Conservation (phyloP, 2,113 vertebrate species). For the Myotis davidii region DNA sequence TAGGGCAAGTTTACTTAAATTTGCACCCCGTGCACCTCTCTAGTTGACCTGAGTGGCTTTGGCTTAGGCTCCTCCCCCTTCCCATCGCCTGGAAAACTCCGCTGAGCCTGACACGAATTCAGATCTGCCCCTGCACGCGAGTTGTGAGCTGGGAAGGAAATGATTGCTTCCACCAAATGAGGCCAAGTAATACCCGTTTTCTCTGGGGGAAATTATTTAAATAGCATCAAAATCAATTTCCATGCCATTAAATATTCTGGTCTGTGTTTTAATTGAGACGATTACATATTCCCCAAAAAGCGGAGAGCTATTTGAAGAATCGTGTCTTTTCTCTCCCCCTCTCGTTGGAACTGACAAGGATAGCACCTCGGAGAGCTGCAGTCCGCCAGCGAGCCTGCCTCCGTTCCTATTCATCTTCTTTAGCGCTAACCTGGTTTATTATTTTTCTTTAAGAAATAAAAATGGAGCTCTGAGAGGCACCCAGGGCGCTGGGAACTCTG, state of each 20-base stretch:
- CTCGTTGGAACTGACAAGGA: background rate
- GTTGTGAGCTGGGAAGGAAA: slow-evolving; percentile 48
- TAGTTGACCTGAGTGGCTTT: background rate
- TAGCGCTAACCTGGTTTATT: slow-evolving; percentile 45
- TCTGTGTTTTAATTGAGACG: slow-evolving; percentile 79
- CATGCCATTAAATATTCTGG: slow-evolving; percentile 78
- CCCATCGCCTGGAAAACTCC: background rate
- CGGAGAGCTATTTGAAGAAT: slow-evolving; percentile 69
- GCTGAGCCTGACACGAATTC: background rate
- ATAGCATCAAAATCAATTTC: slow-evolving; percentile 79
- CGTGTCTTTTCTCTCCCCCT: background rate
- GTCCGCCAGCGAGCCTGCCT: background rate
- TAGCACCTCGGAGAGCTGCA: background rate
- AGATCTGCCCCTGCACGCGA: background rate
- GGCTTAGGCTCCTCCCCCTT: background rate
- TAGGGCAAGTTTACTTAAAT: background rate
- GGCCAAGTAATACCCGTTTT: slow-evolving; percentile 69
- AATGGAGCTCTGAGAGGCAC: slow-evolving; percentile 31
- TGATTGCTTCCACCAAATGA: slow-evolving; percentile 63
- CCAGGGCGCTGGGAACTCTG: slow-evolving; percentile 18
- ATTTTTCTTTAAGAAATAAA: slow-evolving; percentile 66
- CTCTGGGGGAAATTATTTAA: slow-evolving; percentile 76
- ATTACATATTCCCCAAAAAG: slow-evolving; percentile 70
- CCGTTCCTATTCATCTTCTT: background rate
- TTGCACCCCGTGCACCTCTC: background rate